Percentiles rank a stretch among this genome's conserved stretches.
Conservation (phyloP, 1,140 invertebrate species). For the Limonius californicus region DNA sequence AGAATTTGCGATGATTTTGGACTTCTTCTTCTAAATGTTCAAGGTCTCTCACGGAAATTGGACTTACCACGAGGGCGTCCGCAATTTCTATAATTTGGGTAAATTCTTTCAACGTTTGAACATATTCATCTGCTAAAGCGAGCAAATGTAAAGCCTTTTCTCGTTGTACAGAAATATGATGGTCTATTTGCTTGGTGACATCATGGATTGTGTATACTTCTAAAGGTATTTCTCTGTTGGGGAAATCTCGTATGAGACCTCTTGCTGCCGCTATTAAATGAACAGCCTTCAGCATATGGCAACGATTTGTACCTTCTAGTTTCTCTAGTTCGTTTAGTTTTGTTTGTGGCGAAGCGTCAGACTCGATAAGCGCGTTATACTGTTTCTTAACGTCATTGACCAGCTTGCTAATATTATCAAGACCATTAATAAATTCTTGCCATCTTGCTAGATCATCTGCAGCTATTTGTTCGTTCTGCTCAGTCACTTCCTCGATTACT, state of each 20-base stretch:
- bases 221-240: constrained; percentile 60
- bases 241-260: constrained; percentile 59
- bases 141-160: constrained; percentile 69
- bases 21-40: constrained; percentile 81
- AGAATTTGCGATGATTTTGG: constrained; percentile 84
- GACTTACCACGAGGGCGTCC: constrained; percentile 69
- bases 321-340: constrained; percentile 65
- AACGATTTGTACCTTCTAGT: constrained; percentile 58
- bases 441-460: constrained; percentile 62
- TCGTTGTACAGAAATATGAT: constrained; percentile 63
- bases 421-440: constrained; percentile 63
- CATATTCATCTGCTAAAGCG: constrained; percentile 76
- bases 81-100: constrained; percentile 78
- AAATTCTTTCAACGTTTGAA: constrained; percentile 80
- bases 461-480: constrained; percentile 57
- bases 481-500: constrained; percentile 58
- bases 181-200: constrained; percentile 63
- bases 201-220: constrained; percentile 62
- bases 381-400: constrained; percentile 54
- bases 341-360: constrained; percentile 55
- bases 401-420: constrained; percentile 52
- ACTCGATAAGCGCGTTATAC: constrained; percentile 56
- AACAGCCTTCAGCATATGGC: constrained; percentile 50
- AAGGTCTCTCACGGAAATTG: constrained; percentile 67
- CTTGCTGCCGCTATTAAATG: constrained; percentile 54